Evolutionary conservation across 2,113 vertebrate species (phyloP).

Genomic region (Spilogale gracilis): DNA sequence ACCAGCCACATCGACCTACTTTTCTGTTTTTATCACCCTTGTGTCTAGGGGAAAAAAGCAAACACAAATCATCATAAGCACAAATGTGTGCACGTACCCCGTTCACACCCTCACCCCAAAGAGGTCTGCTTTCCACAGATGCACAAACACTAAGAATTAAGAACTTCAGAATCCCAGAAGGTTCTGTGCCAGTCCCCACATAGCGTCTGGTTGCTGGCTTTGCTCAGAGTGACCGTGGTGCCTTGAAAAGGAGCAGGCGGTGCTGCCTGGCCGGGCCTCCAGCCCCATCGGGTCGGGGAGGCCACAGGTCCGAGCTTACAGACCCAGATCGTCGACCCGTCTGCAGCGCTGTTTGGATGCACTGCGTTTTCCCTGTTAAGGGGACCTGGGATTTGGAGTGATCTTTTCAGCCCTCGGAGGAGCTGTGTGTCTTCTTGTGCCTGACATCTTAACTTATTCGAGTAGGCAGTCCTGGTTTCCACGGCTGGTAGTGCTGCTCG

Average conservation of each 20-base stretch:
- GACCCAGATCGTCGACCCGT: background rate
- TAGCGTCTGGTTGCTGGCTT: background rate
- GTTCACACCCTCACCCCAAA: fast-evolving
- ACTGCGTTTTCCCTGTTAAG: background rate
- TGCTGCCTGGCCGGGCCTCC: too few relatives aligned
- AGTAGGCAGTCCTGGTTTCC: background rate
- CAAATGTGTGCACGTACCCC: too few relatives aligned
- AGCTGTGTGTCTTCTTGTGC: background rate
- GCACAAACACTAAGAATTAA: background rate
- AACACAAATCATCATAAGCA: too few relatives aligned
- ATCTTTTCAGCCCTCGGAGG: background rate
- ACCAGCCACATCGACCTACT: fast-evolving
- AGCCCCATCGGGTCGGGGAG: background rate
- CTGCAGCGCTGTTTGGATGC: background rate
- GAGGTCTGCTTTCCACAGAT: background rate
- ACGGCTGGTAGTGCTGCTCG: fast-evolving
- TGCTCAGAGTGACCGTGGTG: background rate
- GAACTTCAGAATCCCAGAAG: background rate
- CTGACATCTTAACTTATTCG: fast-evolving
- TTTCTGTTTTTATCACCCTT: background rate
- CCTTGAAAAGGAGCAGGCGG: background rate
- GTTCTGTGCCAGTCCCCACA: background rate
- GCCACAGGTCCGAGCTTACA: background rate
- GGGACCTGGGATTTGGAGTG: fast-evolving
- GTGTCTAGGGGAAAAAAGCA: background rate